Evolutionary conservation across 2,888 invertebrate genomes (phyloP).

Genomic region (Mesorhabditis spiculigera): DNA sequence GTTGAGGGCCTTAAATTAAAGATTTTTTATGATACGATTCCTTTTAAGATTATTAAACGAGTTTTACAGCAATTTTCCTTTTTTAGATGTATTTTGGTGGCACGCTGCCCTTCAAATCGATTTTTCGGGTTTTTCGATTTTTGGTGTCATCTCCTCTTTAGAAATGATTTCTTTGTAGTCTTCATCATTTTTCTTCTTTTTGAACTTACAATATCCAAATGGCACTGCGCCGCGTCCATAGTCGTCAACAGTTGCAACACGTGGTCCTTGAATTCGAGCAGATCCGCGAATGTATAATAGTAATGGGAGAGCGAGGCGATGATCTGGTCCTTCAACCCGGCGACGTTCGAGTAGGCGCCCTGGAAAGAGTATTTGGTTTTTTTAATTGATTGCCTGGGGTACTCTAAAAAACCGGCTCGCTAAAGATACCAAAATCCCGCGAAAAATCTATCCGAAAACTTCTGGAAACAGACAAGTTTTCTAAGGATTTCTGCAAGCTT

Average conservation of each 20-base stretch:
- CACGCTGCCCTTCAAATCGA: too few relatives aligned
- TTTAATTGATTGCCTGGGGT: not conserved
- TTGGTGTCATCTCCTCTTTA: too few relatives aligned
- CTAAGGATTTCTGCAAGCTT: too few relatives aligned
- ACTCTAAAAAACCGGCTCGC: not conserved
- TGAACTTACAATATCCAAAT: conserved; percentile 76
- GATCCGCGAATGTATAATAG: conserved; percentile 97
- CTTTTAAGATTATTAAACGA: too few relatives aligned
- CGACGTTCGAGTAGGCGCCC: conserved; percentile 73
- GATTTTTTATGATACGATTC: too few relatives aligned
- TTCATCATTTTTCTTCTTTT: too few relatives aligned
- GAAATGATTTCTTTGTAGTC: too few relatives aligned
- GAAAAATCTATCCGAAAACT: too few relatives aligned
- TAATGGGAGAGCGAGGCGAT: conserved; percentile 92
- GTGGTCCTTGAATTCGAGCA: conserved; percentile 84
- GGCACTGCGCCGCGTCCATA: conserved; percentile 92
- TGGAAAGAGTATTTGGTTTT: conserved; percentile 26
- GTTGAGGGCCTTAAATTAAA: conserved; percentile 84
- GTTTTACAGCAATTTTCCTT: too few relatives aligned
- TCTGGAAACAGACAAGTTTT: not conserved
- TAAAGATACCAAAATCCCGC: not conserved
- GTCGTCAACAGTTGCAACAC: conserved; percentile 71
- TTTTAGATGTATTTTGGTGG: too few relatives aligned
- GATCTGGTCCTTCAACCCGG: conserved; percentile 83
- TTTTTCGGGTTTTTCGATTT: too few relatives aligned